Conservation (phyloP, 2,888 invertebrate species). For the Proisotoma minuta region DNA sequence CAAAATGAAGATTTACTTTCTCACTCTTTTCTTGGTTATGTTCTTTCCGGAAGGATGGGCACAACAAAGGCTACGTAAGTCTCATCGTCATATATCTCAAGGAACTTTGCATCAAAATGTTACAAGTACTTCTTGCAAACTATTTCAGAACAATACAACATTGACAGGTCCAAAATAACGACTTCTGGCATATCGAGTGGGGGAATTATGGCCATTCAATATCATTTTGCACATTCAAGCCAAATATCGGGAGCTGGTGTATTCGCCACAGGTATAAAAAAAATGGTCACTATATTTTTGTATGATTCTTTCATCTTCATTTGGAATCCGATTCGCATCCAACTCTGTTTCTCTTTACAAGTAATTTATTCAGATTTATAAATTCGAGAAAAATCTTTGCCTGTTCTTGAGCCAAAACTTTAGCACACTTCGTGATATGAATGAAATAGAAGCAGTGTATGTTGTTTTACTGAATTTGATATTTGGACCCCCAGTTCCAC, state of each 20-base stretch:
- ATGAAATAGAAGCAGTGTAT: too few species aligned
- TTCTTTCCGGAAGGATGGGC: not conserved
- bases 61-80: slow-evolving; percentile 12
- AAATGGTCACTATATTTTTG: not conserved
- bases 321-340: too few species aligned
- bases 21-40: not conserved
- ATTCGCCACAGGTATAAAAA: slow-evolving; percentile 49
- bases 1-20: too few species aligned
- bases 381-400: too few species aligned
- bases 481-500: too few species aligned
- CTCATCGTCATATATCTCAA: not conserved
- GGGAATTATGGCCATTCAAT: slow-evolving; percentile 51
- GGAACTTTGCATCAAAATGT: not conserved
- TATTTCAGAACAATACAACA: slow-evolving; percentile 43
- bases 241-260: slow-evolving; percentile 49
- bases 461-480: too few species aligned
- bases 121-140: too few species aligned
- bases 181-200: slow-evolving; percentile 51
- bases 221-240: slow-evolving; percentile 51
- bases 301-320: not conserved
- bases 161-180: slow-evolving; percentile 48
- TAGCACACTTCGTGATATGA: too few species aligned
- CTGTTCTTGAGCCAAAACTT: too few species aligned
- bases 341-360: too few species aligned
- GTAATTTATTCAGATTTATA: too few species aligned